Evolutionary conservation across 2,113 vertebrate genomes (phyloP), one percentile per base, ranked within the genome.

Genomic region (Macquaria ambigua): DNA sequence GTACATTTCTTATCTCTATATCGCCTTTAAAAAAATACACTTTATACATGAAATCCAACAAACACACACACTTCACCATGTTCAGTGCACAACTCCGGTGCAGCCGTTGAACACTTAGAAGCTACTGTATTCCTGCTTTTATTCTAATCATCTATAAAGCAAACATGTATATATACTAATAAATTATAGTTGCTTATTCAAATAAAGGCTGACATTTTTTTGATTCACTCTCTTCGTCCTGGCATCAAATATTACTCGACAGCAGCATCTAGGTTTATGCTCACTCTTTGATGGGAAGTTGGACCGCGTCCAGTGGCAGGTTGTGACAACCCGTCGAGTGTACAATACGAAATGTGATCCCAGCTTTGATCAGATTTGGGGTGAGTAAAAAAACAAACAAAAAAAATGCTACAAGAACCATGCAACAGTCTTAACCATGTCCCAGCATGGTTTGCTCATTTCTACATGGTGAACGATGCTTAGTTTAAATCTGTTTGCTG

Each of bases 21-120:
- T 89, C 53, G 64, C 84, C 79, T 84, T 90, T 92, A 90, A 89
- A 93, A 94, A 95, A 95, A 93, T 91, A 93, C 85, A 90, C 72
- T 93, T 91, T 91, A 71, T 90, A 93, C 83, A 89, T 79, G 72
- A 89, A 93, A 84, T 69, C 83, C 83, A 87, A 84, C 70, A 64
- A 64, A 59, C 69, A 74, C 52, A 67, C n/a, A 37, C 14, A 46
- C 63, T 46, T 61, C 66, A n/a, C 62, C 23, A 10, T 41, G 71
- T 85, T 81, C 62, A 16, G 55, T 39, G 16, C 68, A 15, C 39
- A 31, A 62, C 73, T 64, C 34, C 25, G 66, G 77, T 3, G 58
- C 69, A 70, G 73, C 87, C 50, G 53, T 37, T 63, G n/a, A 77
- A 79, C 63, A 66, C 66, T 59, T 56, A 23, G 53, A 79, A 77